A percentile compares a stretch with the other conserved stretches of the same genome.
Conservation (phyloP, 2,113 vertebrate genomes). For the Siphamia tubifer region DNA sequence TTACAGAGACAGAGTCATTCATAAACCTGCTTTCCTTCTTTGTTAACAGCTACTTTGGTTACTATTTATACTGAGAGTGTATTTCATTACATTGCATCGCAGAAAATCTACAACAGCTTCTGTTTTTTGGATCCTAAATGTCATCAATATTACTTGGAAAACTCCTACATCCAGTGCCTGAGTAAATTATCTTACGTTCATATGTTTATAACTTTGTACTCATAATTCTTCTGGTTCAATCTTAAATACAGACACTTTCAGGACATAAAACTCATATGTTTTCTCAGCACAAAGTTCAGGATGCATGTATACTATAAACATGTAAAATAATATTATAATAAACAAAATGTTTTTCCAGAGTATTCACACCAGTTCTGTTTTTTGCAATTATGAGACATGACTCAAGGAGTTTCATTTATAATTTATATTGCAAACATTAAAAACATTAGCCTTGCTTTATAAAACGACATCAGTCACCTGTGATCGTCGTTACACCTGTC, state of each 20-base stretch:
- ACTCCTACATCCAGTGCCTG: background rate
- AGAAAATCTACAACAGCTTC: background rate
- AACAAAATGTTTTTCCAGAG: background rate
- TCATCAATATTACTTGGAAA: background rate
- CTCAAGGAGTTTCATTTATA: slow-evolving; percentile 59
- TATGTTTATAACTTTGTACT: background rate
- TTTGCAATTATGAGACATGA: slow-evolving; percentile 8
- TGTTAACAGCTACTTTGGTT: background rate
- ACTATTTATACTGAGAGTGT: too few relatives aligned
- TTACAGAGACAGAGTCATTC: too few relatives aligned
- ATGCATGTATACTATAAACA: too few relatives aligned
- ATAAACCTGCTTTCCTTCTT: too few relatives aligned
- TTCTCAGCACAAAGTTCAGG: background rate
- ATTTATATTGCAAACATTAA: slow-evolving; percentile 80
- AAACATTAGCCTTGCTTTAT: slow-evolving; percentile 76
- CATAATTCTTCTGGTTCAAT: background rate
- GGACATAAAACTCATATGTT: background rate
- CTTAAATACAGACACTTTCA: background rate
- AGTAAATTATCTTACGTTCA: background rate
- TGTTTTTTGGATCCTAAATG: background rate
- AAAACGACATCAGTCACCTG: slow-evolving; percentile 63
- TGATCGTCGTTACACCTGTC: slow-evolving; percentile 64
- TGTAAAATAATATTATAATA: too few relatives aligned
- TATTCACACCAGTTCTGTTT: background rate
- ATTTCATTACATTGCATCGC: too few relatives aligned